phyloP scores from a whole-genome alignment of 2,797 vertebrate genomes.

The Onychomys arenicola region DNA sequence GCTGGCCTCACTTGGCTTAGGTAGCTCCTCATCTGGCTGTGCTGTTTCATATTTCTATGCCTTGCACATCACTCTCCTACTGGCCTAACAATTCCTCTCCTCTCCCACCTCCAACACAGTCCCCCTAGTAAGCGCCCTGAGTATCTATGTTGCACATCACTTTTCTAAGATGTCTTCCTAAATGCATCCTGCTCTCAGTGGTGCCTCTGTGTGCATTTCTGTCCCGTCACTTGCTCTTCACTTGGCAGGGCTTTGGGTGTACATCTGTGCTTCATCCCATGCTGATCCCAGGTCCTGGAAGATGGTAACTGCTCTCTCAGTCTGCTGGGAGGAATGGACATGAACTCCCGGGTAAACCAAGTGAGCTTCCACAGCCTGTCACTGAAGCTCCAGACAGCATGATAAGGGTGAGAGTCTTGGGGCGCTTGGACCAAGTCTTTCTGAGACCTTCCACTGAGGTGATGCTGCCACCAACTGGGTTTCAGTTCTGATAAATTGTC shows the following conservation, averaged over 20 bases:
- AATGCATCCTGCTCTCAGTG: neutral
- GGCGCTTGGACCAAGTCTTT: fast-evolving
- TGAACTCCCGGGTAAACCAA: neutral
- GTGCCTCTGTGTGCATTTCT: neutral
- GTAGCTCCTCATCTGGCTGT: neutral
- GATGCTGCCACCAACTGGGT: fast-evolving
- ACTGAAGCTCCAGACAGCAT: neutral
- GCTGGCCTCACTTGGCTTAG: neutral
- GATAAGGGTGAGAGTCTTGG: neutral
- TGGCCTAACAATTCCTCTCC: neutral
- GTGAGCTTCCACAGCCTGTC: neutral
- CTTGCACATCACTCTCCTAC: slow-evolving; percentile 2
- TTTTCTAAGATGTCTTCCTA: neutral
- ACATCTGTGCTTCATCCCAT: neutral
- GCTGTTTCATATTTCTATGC: neutral
- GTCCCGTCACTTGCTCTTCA: neutral
- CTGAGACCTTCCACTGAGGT: neutral
- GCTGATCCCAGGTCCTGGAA: neutral
- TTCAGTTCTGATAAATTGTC: neutral
- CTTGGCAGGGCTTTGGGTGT: neutral
- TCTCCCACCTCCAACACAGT: neutral
- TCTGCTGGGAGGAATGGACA: neutral
- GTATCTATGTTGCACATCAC: neutral
- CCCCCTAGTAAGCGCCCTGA: neutral
- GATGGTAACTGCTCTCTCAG: neutral